A percentile compares a stretch with the other conserved stretches of the same genome.
Evolutionary conservation across 2,888 invertebrate species (phyloP).

Genomic region (Scaptomyza cyrtandrae): DNA sequence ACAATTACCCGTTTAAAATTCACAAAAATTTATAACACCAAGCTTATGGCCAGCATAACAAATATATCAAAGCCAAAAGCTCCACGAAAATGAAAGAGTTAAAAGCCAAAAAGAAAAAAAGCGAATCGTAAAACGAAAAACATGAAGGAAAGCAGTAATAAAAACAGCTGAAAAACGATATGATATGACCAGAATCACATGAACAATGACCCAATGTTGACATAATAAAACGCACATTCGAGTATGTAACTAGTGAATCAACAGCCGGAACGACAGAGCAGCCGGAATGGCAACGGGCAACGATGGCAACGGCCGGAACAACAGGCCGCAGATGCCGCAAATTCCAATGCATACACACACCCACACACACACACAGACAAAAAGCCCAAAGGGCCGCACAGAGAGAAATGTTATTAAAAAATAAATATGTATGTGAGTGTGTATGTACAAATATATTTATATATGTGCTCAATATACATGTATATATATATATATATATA

Average conservation of each 20-base stretch:
- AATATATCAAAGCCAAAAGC: constrained; percentile 73
- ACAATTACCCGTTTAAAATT: constrained; percentile 62
- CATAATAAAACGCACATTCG: constrained; percentile 75
- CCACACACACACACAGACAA: not conserved
- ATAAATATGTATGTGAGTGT: constrained; percentile 16
- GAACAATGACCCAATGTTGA: constrained; percentile 77
- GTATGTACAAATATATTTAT: not conserved
- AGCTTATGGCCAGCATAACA: constrained; percentile 71
- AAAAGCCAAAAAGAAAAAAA: constrained; percentile 40
- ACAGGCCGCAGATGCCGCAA: constrained; percentile 75
- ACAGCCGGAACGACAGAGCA: constrained; percentile 50
- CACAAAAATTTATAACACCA: constrained; percentile 62
- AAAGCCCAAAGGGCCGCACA: constrained; percentile 29
- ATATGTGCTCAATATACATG: too few relatives aligned
- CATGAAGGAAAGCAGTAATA: constrained; percentile 11
- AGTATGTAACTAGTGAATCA: constrained; percentile 69
- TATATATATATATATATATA: too few relatives aligned
- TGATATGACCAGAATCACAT: constrained; percentile 49
- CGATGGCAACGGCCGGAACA: constrained; percentile 49
- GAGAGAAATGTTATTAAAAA: constrained; percentile 68
- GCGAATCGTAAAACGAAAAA: constrained; percentile 1
- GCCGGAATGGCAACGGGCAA: constrained; percentile 30
- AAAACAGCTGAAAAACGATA: constrained; percentile 46
- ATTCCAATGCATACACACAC: constrained; percentile 60
- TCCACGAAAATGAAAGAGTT: constrained; percentile 47